These are phyloP conservation scores for Numida meleagris DNA, from an alignment of 2,113 vertebrate genomes.

Conservation along the genomic window DNA sequence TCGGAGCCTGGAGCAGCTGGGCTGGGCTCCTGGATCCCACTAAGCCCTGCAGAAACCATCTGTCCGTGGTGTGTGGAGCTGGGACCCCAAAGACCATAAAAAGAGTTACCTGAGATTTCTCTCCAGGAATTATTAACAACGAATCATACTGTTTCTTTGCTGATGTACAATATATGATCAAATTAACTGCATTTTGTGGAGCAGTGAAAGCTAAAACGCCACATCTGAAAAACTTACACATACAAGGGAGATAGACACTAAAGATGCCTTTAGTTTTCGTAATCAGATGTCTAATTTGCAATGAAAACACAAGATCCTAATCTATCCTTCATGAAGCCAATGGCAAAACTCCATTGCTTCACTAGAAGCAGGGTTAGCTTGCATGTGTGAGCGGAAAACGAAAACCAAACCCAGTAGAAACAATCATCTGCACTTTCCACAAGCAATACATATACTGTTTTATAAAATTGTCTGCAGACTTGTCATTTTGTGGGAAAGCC, in stretches of 20 bases:
- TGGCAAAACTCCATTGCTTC: background rate
- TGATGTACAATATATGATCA: background rate
- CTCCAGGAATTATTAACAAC: background rate
- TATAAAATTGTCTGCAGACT: background rate
- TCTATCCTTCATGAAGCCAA: slow-evolving; percentile 17
- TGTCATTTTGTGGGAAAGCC: background rate
- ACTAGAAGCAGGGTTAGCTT: background rate
- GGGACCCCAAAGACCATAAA: background rate
- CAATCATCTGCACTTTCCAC: background rate
- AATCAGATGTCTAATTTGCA: background rate
- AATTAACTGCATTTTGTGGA: background rate
- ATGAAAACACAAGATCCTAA: slow-evolving; percentile 12
- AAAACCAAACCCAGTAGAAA: background rate
- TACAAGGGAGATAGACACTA: background rate
- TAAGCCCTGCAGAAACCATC: background rate
- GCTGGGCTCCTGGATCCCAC: background rate
- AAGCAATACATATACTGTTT: background rate
- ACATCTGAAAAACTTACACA: background rate
- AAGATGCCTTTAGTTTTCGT: background rate
- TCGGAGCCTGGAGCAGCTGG: background rate
- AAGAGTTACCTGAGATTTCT: background rate
- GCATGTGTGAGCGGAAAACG: background rate
- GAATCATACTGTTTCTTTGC: background rate
- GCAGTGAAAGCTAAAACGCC: background rate
- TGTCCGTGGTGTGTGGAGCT: fast-evolving